Evolutionary conservation across 2,113 vertebrate genomes (phyloP), one percentile per base, ranked within the genome.

Genomic region (Alligator mississippiensis): DNA sequence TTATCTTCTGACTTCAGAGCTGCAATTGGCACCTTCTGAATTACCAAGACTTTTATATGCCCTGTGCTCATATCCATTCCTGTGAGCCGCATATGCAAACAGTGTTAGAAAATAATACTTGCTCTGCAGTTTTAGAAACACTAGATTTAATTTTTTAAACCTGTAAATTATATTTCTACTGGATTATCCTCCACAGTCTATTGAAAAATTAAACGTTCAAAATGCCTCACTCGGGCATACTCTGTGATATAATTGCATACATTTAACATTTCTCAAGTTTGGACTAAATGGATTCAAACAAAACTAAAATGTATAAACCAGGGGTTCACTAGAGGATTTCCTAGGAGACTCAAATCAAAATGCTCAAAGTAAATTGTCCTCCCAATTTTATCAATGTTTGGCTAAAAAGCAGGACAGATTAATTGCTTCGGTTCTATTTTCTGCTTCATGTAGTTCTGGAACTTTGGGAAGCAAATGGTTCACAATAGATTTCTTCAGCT

Each of bases 401-500:
- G 76, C 11, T 54, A 92, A 92, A 92, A 95, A 88, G 34, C 15
- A 95, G 88, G 78, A 34, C n/a, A 92, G 62, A 34, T 87, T n/a
- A 3, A 12, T 80, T 80, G 2, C 12, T 34, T 78, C 0, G 64
- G 28, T 85, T 0, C 1, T 58, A 30, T 82, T 92, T 95, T 92
- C 64, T 68, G 62, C 72, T 93, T 93, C 5, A 75, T 59, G 12
- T 70, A 66, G 6, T 78, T 89, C 89, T 82, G 6, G 34, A 88
- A 78, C 7, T 54, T 70, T 47, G 28, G 19, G 27, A 8, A 88
- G 89, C 47, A 64, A 76, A 84, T 66, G 89, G 7, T 79, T 90
- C 34, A 82, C 25, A 78, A 77, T 0, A 58, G 57, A 63, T 80
- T 84, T 82, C 1, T 80, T 82, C 59, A 17, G 62, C 78, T 87